Conservation (phyloP, 2,888 invertebrate species). For the Papilio gigon region DNA sequence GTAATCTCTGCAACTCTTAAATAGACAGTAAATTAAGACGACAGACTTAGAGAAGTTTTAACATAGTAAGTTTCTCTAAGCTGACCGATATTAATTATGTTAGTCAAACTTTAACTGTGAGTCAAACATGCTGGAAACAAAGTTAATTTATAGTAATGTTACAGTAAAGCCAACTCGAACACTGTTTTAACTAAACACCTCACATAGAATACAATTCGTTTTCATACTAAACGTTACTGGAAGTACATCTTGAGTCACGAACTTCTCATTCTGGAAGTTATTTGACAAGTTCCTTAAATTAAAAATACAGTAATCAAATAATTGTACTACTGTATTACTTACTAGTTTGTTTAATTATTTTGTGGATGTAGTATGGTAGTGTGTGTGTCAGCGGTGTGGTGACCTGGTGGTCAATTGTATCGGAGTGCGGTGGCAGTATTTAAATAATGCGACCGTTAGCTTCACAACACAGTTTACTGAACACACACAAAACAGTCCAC, state of each 20-base stretch:
- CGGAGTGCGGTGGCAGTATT: too few relatives aligned
- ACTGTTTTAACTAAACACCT: slow-evolving; percentile 28
- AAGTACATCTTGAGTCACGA: slow-evolving; percentile 16
- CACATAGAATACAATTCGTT: slow-evolving; percentile 26
- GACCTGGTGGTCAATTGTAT: too few relatives aligned
- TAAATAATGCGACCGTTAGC: too few relatives aligned
- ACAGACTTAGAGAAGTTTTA: too few relatives aligned
- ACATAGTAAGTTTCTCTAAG: background rate
- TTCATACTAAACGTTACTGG: slow-evolving; percentile 21
- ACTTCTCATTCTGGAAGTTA: background rate
- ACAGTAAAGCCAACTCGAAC: slow-evolving; percentile 21
- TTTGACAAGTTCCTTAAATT: background rate
- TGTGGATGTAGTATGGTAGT: too few relatives aligned
- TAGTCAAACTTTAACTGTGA: slow-evolving; percentile 24
- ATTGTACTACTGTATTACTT: background rate
- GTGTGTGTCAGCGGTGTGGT: too few relatives aligned
- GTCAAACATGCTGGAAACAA: slow-evolving; percentile 21
- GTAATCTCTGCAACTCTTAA: background rate
- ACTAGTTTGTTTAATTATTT: background rate
- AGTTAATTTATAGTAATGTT: slow-evolving; percentile 30
- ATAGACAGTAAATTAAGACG: too few relatives aligned
- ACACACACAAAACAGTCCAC: too few relatives aligned
- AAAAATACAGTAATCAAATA: background rate
- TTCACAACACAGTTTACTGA: too few relatives aligned
- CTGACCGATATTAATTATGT: slow-evolving; percentile 7